Conservation (phyloP, 2,797 vertebrate species). For the Sebastes cheni region DNA sequence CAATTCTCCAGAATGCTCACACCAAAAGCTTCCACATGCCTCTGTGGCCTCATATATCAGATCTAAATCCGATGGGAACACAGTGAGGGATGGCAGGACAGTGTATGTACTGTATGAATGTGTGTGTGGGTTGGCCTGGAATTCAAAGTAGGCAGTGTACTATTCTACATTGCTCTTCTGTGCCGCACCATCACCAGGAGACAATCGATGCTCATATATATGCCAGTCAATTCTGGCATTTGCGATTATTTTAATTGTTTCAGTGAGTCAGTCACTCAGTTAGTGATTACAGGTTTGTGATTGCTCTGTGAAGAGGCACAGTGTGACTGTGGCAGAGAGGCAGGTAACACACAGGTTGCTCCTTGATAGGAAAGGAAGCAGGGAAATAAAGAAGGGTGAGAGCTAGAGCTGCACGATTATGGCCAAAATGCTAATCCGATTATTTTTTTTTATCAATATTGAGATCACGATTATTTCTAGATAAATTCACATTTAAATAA, state of each 20-base stretch:
- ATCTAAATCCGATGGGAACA: constrained; percentile 30
- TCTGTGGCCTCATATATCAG: constrained; percentile 29
- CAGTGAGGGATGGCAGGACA: constrained; percentile 25
- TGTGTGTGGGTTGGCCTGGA: constrained; percentile 16
- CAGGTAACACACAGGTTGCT: not conserved
- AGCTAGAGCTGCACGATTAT: too few relatives aligned
- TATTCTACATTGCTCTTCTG: not conserved
- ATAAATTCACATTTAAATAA: too few relatives aligned
- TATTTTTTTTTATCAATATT: too few relatives aligned
- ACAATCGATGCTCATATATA: constrained; percentile 24
- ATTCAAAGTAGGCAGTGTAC: not conserved
- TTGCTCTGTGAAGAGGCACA: constrained; percentile 11
- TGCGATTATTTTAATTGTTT: constrained; percentile 41
- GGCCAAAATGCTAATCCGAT: too few relatives aligned
- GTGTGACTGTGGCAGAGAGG: not conserved
- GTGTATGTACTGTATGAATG: not conserved
- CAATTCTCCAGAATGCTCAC: constrained; percentile 20
- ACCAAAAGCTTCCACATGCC: constrained; percentile 1
- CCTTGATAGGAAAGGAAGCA: not conserved
- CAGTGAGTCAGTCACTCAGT: constrained; percentile 21
- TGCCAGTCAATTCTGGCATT: constrained; percentile 30
- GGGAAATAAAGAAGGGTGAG: not conserved
- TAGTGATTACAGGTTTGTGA: constrained; percentile 24
- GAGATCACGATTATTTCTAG: too few relatives aligned
- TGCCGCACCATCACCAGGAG: not conserved